Percentiles rank a stretch among this genome's conserved stretches.
These are phyloP conservation scores for Paramormyrops kingsleyae DNA, from an alignment of 2,113 vertebrate species.

Conservation along the genomic window DNA sequence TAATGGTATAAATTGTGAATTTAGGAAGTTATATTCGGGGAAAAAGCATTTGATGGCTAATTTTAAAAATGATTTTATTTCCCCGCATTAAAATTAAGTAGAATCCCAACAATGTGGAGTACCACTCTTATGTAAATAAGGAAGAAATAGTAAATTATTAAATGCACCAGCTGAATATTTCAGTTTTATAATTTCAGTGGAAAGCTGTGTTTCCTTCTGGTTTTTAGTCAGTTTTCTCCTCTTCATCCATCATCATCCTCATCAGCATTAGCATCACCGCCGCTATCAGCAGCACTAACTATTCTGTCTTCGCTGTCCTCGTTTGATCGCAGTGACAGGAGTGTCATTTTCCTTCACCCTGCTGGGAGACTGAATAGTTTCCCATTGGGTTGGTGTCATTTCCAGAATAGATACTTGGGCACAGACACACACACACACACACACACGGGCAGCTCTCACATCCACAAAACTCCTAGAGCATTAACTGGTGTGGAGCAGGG, in stretches of 20 bases:
- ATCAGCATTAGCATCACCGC: neutral
- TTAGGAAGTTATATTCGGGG: neutral
- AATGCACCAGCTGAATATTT: neutral
- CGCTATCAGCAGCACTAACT: neutral
- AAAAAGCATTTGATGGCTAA: neutral
- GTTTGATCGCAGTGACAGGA: neutral
- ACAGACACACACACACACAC: neutral
- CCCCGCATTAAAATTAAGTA: neutral
- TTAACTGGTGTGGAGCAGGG: neutral
- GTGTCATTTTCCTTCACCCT: neutral
- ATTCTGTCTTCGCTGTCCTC: neutral
- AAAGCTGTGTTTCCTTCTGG: neutral
- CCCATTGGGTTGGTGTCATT: neutral
- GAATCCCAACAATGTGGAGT: neutral
- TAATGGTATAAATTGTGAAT: conserved; percentile 2
- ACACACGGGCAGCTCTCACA: neutral
- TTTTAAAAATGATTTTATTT: neutral
- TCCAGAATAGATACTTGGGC: neutral
- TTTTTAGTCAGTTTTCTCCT: neutral
- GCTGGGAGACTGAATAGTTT: neutral
- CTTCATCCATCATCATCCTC: neutral
- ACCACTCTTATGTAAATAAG: neutral
- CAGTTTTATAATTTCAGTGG: neutral
- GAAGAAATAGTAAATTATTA: conserved; percentile 3
- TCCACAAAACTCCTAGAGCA: neutral